Base-by-base conservation (phyloP, 2,888 invertebrate species). In the Pyralis farinalis region DNA sequence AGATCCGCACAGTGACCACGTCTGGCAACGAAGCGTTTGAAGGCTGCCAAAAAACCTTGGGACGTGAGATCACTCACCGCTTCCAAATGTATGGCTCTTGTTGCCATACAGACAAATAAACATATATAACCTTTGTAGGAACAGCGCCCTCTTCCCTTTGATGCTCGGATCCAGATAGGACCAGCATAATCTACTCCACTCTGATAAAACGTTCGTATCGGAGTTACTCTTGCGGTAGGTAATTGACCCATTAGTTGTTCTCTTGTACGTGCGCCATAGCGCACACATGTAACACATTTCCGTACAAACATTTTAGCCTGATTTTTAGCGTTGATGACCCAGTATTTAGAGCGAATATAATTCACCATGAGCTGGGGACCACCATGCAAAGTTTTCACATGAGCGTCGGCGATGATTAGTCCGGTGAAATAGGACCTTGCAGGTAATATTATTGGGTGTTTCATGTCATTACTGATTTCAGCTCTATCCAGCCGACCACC, bases 71-170 rank as follows among this genome's bases (percentile, higher is more conserved):
- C 58, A 0, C 49, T 50, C 0, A 67, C 64, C 1, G 51, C 40
- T 36, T 70, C 67, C 0, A 69, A 31, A 37, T 65, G 64, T 3
- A 63, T 41, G 0, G 62, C 64, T 8, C 49, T 47, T 0, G 59
- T 55, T 0, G 45, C 43, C 50, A 61, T 47, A 35, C 59, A 58
- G 42, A 37, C 12, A 12, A 37, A 37, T 1, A 37, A 8, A 7
- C 37, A 37, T 8, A 37, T 37, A 9, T 37, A 53, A 1, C 50
- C 53, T 27, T 51, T 48, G 9, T 20, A 22, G 1, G 49, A 37
- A 0, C 32, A 9, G 11, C 41, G 9, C 1, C 54, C 54, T 11
- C 50, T 33, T 0, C 50, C 54, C 7, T 42, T 43, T 3, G 47
- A 20, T 0, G 34, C 21, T 11, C 46, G 29, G 0, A 51, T 32